Evolutionary conservation across 2,113 vertebrate species (phyloP).

Genomic region (Hemiprocne comata): DNA sequence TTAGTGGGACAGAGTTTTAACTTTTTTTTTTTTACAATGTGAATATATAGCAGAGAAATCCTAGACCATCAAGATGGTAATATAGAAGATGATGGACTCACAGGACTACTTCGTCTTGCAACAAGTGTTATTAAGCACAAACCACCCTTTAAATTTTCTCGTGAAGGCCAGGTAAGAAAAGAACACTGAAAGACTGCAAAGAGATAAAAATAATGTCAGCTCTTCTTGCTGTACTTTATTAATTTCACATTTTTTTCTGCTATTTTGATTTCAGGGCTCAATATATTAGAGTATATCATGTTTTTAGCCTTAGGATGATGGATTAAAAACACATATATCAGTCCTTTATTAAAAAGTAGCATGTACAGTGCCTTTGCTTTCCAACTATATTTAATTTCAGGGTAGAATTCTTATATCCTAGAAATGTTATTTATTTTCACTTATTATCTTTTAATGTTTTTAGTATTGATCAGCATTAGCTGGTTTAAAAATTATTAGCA

Average conservation of each 20-base stretch:
- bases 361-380: background rate
- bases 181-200: background rate
- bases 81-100: conserved; percentile 96
- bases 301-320: background rate
- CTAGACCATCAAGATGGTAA: conserved; percentile 95
- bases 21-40: background rate
- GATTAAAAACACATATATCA: background rate
- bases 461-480: background rate
- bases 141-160: conserved; percentile 96
- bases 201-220: background rate
- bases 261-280: background rate
- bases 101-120: conserved; percentile 91
- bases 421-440: background rate
- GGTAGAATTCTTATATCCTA: background rate
- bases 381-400: background rate
- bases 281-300: accelerated
- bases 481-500: background rate
- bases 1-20: background rate
- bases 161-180: conserved; percentile 88
- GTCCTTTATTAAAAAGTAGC: background rate
- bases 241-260: background rate
- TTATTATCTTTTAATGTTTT: background rate
- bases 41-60: conserved; percentile 87
- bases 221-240: background rate
- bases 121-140: conserved; percentile 98